Evolutionary conservation across 2,113 vertebrate species (phyloP).

Genomic region (Grus americana): DNA sequence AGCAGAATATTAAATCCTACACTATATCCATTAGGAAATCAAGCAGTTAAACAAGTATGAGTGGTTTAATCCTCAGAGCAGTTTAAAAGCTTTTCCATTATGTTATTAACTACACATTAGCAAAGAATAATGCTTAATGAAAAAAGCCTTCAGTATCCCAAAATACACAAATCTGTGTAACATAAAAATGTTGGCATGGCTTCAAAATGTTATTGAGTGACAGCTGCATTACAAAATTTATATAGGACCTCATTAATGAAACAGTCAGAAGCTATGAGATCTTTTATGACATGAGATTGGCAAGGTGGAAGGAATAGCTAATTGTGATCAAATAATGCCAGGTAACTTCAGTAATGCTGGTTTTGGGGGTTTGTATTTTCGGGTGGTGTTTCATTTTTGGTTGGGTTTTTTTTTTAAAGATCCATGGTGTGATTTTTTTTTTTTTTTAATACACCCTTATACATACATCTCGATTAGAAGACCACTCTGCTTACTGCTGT

Average conservation of each 20-base stretch:
- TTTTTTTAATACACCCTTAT: neutral
- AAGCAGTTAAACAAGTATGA: conserved; percentile 47
- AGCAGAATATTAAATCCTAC: conserved; percentile 51
- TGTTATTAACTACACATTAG: conserved; percentile 40
- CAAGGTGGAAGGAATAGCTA: neutral
- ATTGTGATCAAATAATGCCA: neutral
- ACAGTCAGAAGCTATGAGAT: neutral
- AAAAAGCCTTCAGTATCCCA: conserved; percentile 28
- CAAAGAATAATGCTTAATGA: conserved; percentile 44
- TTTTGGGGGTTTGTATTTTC: neutral
- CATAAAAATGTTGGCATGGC: neutral
- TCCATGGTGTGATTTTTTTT: neutral
- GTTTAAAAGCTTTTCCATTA: conserved; percentile 57
- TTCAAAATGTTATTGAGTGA: neutral
- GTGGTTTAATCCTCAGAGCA: conserved; percentile 29
- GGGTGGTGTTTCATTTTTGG: no score
- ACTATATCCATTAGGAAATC: conserved; percentile 45
- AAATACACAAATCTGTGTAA: neutral
- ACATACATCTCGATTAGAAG: neutral
- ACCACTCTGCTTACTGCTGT: neutral
- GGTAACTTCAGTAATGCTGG: neutral
- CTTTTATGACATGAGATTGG: neutral
- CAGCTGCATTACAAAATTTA: neutral
- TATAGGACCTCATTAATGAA: neutral
- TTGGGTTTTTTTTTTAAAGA: neutral